Percentiles rank a stretch among this genome's conserved stretches.
These are phyloP conservation scores for Vicugna pacos DNA, from an alignment of 2,113 vertebrate species.

Conservation along the genomic window DNA sequence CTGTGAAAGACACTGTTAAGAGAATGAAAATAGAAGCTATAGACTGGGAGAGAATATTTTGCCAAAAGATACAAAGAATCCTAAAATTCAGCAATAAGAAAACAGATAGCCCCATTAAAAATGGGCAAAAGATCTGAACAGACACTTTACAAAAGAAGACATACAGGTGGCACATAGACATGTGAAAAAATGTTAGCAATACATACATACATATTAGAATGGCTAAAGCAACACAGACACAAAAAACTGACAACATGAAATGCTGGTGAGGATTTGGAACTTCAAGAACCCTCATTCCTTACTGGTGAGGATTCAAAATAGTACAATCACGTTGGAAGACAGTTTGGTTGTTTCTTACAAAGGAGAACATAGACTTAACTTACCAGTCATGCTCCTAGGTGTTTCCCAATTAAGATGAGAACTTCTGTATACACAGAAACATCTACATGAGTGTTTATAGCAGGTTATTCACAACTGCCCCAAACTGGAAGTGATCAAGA, in stretches of 20 bases:
- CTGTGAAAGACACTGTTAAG: neutral
- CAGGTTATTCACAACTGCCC: too few relatives aligned
- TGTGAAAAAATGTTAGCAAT: too few relatives aligned
- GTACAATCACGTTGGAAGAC: neutral
- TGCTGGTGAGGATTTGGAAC: neutral
- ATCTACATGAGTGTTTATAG: too few relatives aligned
- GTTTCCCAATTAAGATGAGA: neutral
- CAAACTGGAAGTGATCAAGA: too few relatives aligned
- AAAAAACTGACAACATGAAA: neutral
- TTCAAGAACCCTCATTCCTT: neutral
- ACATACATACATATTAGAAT: neutral
- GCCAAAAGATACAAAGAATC: neutral
- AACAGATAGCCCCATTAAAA: neutral
- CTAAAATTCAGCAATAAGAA: too few relatives aligned
- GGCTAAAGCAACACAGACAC: neutral
- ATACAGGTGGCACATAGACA: neutral
- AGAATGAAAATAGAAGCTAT: neutral
- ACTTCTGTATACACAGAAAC: neutral
- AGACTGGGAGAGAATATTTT: neutral
- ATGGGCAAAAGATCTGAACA: neutral
- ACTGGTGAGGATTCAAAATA: neutral
- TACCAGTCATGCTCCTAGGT: neutral
- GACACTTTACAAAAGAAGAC: neutral
- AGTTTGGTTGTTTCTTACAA: neutral
- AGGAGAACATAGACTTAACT: neutral